Base-by-base conservation (phyloP, 2,888 invertebrate species). In the Leptinotarsa peninsularis region DNA sequence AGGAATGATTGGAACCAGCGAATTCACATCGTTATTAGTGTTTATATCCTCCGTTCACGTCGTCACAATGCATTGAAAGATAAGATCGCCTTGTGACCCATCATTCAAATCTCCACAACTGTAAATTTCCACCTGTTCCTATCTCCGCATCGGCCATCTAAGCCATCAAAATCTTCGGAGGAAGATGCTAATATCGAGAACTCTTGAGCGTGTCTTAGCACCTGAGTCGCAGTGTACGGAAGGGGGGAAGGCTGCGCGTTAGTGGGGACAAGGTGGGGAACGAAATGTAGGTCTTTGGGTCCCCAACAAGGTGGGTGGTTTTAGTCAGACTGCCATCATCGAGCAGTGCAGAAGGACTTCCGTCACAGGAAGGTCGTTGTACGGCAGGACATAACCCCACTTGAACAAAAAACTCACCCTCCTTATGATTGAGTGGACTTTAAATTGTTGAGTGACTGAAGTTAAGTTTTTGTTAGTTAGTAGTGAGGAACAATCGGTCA, bases 201-300 rank as follows among this genome's bases (percentile, higher is more conserved):
- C 76, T 76, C 80, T 78, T 80, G 77, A 79, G 75, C 79, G 77
- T 81, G 77, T 79, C 76, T 71, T 76, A 76, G 76, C 79, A 78
- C 78, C 75, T 79, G 78, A 79, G 77, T 66, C 72, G 72, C 63
- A 68, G 72, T 52, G 66, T 71, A 67, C 67, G 73, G 58, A 76
- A 75, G 79, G 76, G 78, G 78, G 81, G 80, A 78, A 75, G 69
- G 63, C 76, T 71, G 52, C 72, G 56, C 70, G 72, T 74, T 72
- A 76, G 79, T 78, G 78, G 79, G 78, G 80, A 78, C 79, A 73
- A 82, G 82, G 85, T 84, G 85, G 84, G 84, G 84, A 82, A 80
- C 81, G 77, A 81, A 86, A 87, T 86, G 86, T 87, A 87, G 87
- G 87, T 87, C 87, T 87, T 84, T 87, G 85, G 87, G 87, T 87